These are phyloP conservation scores for Drosophila miranda DNA, from an alignment of 1,140 invertebrate species.

Conservation along the genomic window DNA sequence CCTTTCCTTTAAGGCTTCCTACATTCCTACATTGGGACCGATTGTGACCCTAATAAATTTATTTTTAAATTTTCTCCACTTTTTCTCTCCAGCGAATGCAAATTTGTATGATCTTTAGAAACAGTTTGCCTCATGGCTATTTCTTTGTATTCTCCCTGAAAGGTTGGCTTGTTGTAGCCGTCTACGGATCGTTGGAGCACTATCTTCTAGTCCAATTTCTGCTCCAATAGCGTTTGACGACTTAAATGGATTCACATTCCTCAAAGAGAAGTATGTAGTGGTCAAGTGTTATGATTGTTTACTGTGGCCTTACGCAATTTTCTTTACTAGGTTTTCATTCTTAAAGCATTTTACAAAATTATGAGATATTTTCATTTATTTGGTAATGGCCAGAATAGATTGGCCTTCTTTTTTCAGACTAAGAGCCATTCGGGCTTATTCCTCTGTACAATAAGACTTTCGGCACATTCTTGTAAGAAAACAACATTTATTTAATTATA, in stretches of 20 bases:
- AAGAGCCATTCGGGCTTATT: background rate
- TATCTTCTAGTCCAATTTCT: too few species aligned
- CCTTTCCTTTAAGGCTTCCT: too few species aligned
- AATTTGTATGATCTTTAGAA: slow-evolving; percentile 6
- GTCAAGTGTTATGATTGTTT: too few species aligned
- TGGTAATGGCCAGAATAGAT: background rate
- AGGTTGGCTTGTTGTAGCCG: too few species aligned
- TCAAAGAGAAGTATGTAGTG: background rate
- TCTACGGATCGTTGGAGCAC: too few species aligned
- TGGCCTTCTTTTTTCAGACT: background rate
- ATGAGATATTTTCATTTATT: slow-evolving; percentile 5
- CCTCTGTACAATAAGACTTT: slow-evolving; percentile 3
- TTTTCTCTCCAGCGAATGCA: slow-evolving; percentile 7
- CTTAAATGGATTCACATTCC: background rate
- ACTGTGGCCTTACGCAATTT: slow-evolving; percentile 1
- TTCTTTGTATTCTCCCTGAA: too few species aligned
- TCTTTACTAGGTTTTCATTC: slow-evolving; percentile 12
- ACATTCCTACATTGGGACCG: too few species aligned
- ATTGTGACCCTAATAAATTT: background rate
- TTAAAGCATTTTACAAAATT: slow-evolving; percentile 11
- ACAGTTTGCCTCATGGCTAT: background rate
- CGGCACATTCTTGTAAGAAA: slow-evolving; percentile 1
- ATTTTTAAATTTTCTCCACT: background rate
- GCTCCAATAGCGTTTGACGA: too few species aligned
- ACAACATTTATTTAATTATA: background rate